Conservation (phyloP, 1,140 invertebrate genomes). For the Leguminivora glycinivorella region DNA sequence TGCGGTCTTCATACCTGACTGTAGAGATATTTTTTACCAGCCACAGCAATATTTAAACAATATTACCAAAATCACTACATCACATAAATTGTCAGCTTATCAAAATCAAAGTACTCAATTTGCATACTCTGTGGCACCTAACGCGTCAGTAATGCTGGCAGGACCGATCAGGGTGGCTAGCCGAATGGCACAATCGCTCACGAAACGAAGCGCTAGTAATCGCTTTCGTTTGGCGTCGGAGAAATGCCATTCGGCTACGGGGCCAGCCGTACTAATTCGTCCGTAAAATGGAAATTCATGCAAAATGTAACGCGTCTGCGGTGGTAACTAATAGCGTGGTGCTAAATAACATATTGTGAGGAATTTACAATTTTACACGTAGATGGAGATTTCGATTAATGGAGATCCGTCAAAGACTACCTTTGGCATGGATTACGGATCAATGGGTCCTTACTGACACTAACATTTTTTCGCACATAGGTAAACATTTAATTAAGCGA, state of each 20-base stretch:
- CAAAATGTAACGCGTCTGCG: not conserved
- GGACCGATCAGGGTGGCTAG: too few species aligned
- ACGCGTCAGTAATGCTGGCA: slow-evolving; percentile 21
- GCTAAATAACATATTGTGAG: not conserved
- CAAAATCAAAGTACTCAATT: slow-evolving; percentile 12
- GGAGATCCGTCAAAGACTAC: not conserved
- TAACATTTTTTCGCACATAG: too few species aligned
- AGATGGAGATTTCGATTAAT: not conserved
- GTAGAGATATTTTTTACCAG: too few species aligned
- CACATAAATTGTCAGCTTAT: not conserved
- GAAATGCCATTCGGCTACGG: too few species aligned
- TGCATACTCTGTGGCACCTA: slow-evolving; percentile 20
- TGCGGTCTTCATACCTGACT: too few species aligned
- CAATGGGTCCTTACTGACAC: too few species aligned
- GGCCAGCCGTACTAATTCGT: slow-evolving; percentile 19
- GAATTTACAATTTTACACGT: not conserved
- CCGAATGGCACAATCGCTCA: too few species aligned
- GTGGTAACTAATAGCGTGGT: not conserved
- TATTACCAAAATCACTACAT: not conserved
- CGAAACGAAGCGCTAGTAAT: too few species aligned
- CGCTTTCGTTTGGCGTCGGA: too few species aligned
- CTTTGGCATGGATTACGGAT: not conserved
- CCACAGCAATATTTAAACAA: not conserved
- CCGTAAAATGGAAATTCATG: slow-evolving; percentile 20
- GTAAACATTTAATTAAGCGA: too few species aligned